A percentile compares a stretch with the other conserved stretches of the same genome.
Evolutionary conservation across 2,888 invertebrate species (phyloP).

Genomic region (Esperia sulphurella): DNA sequence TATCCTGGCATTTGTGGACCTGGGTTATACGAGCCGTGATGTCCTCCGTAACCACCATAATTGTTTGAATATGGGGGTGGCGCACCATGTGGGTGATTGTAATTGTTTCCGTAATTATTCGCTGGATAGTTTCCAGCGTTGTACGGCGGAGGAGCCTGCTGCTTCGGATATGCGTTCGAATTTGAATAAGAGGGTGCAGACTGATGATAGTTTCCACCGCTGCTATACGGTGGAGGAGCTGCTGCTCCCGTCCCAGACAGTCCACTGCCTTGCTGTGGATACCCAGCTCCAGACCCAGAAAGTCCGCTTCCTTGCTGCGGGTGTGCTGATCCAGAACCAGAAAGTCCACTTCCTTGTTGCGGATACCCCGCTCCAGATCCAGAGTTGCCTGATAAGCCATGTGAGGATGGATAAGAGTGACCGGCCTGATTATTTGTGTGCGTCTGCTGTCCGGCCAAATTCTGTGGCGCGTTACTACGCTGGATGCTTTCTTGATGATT

Average conservation of each 20-base stretch:
- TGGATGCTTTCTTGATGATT: slow-evolving; percentile 56
- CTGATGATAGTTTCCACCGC: slow-evolving; percentile 22
- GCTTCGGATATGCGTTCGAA: slow-evolving; percentile 7
- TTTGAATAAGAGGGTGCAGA: slow-evolving; percentile 2
- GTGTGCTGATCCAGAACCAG: slow-evolving; percentile 22
- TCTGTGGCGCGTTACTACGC: slow-evolving; percentile 45
- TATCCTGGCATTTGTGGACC: slow-evolving; percentile 58
- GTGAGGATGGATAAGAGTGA: slow-evolving; percentile 57
- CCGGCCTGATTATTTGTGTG: slow-evolving; percentile 35
- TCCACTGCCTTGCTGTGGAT: neutral
- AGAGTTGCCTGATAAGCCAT: slow-evolving; percentile 51
- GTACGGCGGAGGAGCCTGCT: slow-evolving; percentile 45
- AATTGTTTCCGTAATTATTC: slow-evolving; percentile 39
- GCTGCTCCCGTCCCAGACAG: slow-evolving; percentile 5
- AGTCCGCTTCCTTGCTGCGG: slow-evolving; percentile 29
- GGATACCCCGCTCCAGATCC: slow-evolving; percentile 25
- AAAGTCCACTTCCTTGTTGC: slow-evolving; percentile 24
- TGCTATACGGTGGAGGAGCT: slow-evolving; percentile 31
- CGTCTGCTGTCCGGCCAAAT: slow-evolving; percentile 32
- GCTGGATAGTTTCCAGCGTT: slow-evolving; percentile 32
- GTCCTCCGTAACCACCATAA: slow-evolving; percentile 35
- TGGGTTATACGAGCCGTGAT: slow-evolving; percentile 17
- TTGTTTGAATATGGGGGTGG: slow-evolving; percentile 52
- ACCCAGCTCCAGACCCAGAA: slow-evolving; percentile 15
- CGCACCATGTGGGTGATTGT: slow-evolving; percentile 53